Conservation (phyloP, 2,113 vertebrate genomes). For the Psilopogon haemacephalus region DNA sequence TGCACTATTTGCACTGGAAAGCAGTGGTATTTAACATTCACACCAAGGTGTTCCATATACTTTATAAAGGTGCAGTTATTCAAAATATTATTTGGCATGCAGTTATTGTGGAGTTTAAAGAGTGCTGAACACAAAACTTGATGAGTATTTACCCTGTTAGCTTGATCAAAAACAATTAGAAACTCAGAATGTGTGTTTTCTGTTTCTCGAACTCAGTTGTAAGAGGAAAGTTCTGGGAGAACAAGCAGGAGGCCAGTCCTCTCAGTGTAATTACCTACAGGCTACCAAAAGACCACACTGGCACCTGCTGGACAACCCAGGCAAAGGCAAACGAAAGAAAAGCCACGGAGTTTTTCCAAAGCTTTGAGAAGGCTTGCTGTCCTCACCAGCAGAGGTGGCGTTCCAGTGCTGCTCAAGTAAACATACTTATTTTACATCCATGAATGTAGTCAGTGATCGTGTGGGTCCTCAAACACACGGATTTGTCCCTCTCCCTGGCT, state of each 20-base stretch:
- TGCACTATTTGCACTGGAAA: neutral
- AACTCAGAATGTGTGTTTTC: neutral
- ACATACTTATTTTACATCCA: neutral
- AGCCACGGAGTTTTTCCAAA: neutral
- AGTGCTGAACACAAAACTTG: neutral
- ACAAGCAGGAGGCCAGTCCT: neutral
- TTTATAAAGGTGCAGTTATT: neutral
- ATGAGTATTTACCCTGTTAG: neutral
- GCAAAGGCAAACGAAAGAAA: neutral
- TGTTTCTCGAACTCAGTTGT: neutral
- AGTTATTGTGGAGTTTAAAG: neutral
- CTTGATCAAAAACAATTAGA: neutral
- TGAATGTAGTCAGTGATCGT: neutral
- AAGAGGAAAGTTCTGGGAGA: neutral
- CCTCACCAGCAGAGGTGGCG: neutral
- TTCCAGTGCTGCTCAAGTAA: neutral
- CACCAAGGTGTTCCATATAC: neutral
- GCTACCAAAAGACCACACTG: neutral
- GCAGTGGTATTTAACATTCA: neutral
- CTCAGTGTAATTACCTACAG: neutral
- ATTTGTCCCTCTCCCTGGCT: neutral
- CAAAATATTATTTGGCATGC: neutral
- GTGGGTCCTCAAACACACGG: neutral
- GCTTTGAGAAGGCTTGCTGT: neutral
- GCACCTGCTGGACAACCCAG: slow-evolving; percentile 8